Conservation (phyloP, 2,797 vertebrate genomes). For the Eptatretus atami region DNA sequence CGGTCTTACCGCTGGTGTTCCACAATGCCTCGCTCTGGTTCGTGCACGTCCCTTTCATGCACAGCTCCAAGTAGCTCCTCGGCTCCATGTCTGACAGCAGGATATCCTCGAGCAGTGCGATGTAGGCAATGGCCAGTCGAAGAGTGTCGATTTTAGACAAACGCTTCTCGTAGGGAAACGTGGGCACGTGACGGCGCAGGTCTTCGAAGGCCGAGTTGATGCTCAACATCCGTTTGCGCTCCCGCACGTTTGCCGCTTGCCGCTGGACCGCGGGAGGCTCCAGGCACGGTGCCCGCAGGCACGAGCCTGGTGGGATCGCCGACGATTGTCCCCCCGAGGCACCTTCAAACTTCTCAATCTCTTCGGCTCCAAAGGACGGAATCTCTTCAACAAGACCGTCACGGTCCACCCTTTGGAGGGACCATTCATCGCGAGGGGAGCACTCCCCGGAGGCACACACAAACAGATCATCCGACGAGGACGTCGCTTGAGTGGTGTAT, state of each 20-base stretch:
- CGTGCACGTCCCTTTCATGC: constrained; percentile 24
- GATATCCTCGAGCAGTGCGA: constrained; percentile 28
- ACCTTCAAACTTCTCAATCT: no score
- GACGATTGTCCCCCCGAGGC: no score
- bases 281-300: background rate
- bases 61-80: constrained; percentile 23
- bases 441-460: no score
- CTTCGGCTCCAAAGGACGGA: no score
- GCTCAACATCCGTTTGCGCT: constrained; percentile 30
- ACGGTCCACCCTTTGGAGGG: no score
- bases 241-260: constrained; percentile 28
- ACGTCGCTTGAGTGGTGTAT: no score
- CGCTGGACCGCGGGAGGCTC: constrained; percentile 17
- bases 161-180: constrained; percentile 31
- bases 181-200: constrained; percentile 26
- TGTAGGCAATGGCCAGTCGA: constrained; percentile 27
- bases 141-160: constrained; percentile 39
- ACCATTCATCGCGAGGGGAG: no score
- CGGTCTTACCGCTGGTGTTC: constrained; percentile 29
- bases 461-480: no score
- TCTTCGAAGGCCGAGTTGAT: constrained; percentile 29
- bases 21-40: constrained; percentile 21
- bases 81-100: constrained; percentile 26
- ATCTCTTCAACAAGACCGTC: no score
- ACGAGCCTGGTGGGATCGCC: no score